Conservation (phyloP, 2,797 vertebrate genomes). For the Dendrocincla fuliginosa region DNA sequence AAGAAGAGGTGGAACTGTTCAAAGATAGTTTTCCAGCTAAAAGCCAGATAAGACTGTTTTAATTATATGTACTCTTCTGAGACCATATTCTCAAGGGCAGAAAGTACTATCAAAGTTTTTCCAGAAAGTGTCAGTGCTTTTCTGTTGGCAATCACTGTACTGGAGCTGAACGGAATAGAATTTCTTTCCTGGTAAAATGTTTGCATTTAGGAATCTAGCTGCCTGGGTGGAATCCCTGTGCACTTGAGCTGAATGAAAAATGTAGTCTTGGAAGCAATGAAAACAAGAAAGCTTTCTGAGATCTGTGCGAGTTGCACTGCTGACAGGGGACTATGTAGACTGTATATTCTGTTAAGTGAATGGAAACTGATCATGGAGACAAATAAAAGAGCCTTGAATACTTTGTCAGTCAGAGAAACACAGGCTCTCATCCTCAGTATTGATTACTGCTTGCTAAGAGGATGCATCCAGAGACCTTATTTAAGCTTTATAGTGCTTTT, state of each 20-base stretch:
- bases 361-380: not conserved
- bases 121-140: not conserved
- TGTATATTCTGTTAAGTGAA: not conserved
- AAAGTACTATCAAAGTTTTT: not conserved
- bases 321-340: not conserved
- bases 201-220: not conserved
- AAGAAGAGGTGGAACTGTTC: not conserved
- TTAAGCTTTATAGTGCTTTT: not conserved
- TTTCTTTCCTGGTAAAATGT: not conserved
- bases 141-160: not conserved
- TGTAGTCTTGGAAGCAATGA: not conserved
- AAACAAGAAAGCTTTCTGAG: not conserved
- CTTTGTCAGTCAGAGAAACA: not conserved
- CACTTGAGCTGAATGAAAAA: not conserved
- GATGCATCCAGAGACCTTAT: not conserved
- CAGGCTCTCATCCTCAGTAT: not conserved
- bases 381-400: not conserved
- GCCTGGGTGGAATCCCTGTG: not conserved
- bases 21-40: not conserved
- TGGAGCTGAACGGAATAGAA: not conserved
- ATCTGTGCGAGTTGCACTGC: not conserved
- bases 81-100: not conserved
- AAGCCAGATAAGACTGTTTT: conserved; percentile 13
- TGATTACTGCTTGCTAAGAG: not conserved
- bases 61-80: not conserved